Percentiles rank a stretch among this genome's conserved stretches.
Evolutionary conservation across 2,113 vertebrate genomes (phyloP).

Genomic region (Eurystomus gularis): DNA sequence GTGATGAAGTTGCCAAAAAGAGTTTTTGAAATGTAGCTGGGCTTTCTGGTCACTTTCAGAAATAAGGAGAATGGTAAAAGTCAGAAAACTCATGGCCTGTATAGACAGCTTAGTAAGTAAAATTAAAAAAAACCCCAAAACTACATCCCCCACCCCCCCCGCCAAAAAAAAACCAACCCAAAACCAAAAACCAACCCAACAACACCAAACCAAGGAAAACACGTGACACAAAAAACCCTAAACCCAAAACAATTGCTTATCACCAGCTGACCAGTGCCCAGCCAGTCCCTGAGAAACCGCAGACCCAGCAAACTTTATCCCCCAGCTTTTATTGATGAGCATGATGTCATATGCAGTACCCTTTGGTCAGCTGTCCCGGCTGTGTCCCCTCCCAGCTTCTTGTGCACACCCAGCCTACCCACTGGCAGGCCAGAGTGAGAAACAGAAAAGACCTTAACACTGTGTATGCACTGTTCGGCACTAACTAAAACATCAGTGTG

Average conservation of each 20-base stretch:
- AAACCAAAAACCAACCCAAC: too few species aligned
- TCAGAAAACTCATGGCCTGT: neutral
- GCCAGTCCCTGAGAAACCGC: rapidly evolving
- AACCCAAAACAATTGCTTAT: neutral
- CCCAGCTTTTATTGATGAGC: neutral
- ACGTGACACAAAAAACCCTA: neutral
- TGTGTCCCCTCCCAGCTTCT: neutral
- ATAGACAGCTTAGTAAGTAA: neutral
- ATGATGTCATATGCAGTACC: neutral
- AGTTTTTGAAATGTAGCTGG: neutral
- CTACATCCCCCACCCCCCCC: rapidly evolving
- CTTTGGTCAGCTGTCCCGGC: neutral
- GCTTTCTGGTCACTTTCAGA: neutral
- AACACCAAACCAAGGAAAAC: neutral
- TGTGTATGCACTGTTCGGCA: neutral
- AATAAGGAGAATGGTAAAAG: neutral
- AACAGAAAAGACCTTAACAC: neutral
- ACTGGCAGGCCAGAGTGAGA: neutral
- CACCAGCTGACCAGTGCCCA: neutral
- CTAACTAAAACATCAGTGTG: neutral
- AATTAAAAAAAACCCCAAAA: neutral
- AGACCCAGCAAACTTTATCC: neutral
- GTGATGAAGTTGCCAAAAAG: neutral
- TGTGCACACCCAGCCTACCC: neutral
- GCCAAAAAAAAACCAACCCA: neutral